These are phyloP conservation scores for Neoascia interrupta DNA, from an alignment of 2,888 invertebrate genomes.

Conservation along the genomic window DNA sequence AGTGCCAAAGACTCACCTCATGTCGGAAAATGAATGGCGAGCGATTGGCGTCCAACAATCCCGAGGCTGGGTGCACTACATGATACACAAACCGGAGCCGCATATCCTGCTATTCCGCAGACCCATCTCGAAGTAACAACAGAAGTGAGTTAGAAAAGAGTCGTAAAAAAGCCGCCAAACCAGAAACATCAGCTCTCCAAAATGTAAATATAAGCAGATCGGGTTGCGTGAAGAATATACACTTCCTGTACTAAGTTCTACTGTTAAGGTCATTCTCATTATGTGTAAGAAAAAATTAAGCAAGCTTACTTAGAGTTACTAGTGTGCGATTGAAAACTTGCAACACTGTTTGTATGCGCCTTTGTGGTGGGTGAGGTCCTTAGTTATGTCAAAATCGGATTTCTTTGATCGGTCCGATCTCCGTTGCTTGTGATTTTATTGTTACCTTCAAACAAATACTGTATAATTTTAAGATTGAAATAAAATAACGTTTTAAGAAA, in stretches of 20 bases:
- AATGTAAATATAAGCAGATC: neutral
- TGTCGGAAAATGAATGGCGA: conserved; percentile 97
- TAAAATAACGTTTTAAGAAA: conserved; percentile 36
- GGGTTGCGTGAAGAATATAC: too few relatives aligned
- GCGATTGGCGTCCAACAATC: conserved; percentile 97
- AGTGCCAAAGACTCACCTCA: conserved; percentile 94
- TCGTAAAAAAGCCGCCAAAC: conserved; percentile 9
- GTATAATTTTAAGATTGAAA: conserved; percentile 54
- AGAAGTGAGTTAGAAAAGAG: neutral
- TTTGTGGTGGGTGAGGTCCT: too few relatives aligned
- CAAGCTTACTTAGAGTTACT: too few relatives aligned
- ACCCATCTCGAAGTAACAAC: conserved; percentile 81
- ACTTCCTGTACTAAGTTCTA: conserved; percentile 4
- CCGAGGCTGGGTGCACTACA: conserved; percentile 98
- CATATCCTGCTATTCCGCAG: conserved; percentile 93
- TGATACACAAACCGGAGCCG: conserved; percentile 97
- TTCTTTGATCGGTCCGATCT: conserved; percentile 15
- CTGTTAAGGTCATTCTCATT: too few relatives aligned
- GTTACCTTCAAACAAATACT: conserved; percentile 57
- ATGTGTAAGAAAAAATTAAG: too few relatives aligned
- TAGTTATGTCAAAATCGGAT: too few relatives aligned
- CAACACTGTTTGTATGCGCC: too few relatives aligned
- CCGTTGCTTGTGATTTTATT: conserved; percentile 58
- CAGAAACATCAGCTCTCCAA: neutral
- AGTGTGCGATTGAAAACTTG: too few relatives aligned